A percentile compares a stretch with the other conserved stretches of the same genome.
phyloP scores from a whole-genome alignment of 2,797 vertebrate species.

The Chelon labrosus region DNA sequence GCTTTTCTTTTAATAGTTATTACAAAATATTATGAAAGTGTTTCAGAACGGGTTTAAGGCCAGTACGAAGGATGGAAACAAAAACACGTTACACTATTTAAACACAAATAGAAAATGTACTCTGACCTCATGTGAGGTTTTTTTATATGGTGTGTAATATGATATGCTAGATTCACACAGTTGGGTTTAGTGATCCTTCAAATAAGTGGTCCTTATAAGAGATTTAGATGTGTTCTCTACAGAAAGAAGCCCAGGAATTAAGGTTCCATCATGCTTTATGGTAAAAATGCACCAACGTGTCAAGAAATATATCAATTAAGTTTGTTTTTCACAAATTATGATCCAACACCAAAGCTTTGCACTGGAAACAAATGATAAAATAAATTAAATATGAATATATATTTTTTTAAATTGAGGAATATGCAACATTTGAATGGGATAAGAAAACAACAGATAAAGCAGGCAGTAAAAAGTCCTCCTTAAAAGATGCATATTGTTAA shows the following conservation, averaged over 20 bases:
- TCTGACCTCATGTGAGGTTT: neutral
- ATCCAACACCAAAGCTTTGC: neutral
- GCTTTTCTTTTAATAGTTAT: neutral
- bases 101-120: neutral
- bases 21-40: slow-evolving; percentile 1
- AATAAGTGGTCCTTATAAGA: neutral
- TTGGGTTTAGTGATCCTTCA: neutral
- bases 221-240: neutral
- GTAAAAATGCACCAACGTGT: neutral
- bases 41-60: neutral
- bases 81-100: neutral
- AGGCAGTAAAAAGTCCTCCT: too few relatives aligned
- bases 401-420: too few relatives aligned
- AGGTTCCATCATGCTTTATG: neutral
- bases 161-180: neutral
- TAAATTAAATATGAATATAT: too few relatives aligned
- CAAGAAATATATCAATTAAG: neutral
- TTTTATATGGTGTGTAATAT: neutral
- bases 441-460: too few relatives aligned
- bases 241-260: neutral
- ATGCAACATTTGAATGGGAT: too few relatives aligned
- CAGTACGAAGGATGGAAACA: neutral
- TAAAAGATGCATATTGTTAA: too few relatives aligned
- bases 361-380: too few relatives aligned
- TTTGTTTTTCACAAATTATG: slow-evolving; percentile 2